Evolutionary conservation across 1,140 invertebrate species (phyloP).

Genomic region (Mycetomoellerius zeteki): DNA sequence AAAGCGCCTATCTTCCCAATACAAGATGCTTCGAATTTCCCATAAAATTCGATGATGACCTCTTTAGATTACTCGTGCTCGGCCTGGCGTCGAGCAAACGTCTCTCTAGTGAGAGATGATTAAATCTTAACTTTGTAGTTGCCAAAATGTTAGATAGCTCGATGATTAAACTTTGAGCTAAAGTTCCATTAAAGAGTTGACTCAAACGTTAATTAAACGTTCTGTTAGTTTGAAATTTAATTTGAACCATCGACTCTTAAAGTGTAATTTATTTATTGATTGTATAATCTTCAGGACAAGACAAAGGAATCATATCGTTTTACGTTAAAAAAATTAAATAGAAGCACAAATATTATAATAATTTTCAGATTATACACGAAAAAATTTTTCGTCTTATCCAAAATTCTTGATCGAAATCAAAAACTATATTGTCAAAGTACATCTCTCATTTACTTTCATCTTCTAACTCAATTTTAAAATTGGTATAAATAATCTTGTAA

Average conservation of each 20-base stretch:
- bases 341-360: background rate
- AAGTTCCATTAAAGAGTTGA: background rate
- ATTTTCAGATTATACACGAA: background rate
- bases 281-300: background rate
- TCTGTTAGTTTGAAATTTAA: background rate
- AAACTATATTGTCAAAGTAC: too few species aligned
- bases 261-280: conserved; percentile 28
- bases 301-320: background rate
- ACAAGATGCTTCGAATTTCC: background rate
- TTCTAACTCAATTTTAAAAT: too few species aligned
- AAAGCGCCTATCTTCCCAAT: background rate
- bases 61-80: background rate
- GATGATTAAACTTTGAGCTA: background rate
- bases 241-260: background rate
- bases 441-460: too few species aligned
- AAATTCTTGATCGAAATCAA: too few species aligned
- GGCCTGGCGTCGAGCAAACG: too few species aligned
- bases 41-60: background rate
- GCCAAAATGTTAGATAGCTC: conserved; percentile 4
- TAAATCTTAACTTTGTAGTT: background rate
- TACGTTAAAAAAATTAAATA: conserved; percentile 1
- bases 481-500: too few species aligned
- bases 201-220: background rate
- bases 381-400: too few species aligned
- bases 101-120: background rate